These are phyloP conservation scores for Ranitomeya imitator DNA, from an alignment of 2,113 vertebrate genomes.

Conservation along the genomic window DNA sequence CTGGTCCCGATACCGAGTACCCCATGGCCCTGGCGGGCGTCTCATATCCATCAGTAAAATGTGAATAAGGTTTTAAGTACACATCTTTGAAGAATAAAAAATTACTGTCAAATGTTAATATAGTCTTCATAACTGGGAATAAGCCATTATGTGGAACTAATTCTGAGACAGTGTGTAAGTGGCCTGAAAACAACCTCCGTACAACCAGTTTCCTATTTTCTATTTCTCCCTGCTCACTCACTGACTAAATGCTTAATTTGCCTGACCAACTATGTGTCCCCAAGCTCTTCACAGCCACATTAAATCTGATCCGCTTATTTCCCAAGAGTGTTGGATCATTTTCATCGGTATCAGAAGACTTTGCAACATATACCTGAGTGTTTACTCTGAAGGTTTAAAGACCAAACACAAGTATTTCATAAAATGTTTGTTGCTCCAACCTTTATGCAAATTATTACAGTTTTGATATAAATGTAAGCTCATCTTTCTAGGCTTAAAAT, in stretches of 20 bases:
- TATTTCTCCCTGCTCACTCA: constrained; percentile 26
- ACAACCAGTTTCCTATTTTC: constrained; percentile 11
- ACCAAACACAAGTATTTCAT: not conserved
- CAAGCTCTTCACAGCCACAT: constrained; percentile 22
- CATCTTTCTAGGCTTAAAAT: not conserved
- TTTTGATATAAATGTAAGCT: not conserved
- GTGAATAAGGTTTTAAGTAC: not conserved
- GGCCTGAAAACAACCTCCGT: constrained; percentile 9
- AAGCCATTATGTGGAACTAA: constrained; percentile 24
- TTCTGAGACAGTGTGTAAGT: constrained; percentile 11
- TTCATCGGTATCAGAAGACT: constrained; percentile 22
- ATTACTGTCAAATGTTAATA: not conserved
- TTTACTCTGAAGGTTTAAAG: not conserved
- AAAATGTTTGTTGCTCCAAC: not conserved
- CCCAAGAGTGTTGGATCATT: constrained; percentile 36
- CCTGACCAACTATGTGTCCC: constrained; percentile 34
- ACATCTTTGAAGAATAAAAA: not conserved
- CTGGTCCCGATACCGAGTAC: too few relatives aligned
- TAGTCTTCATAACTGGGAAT: constrained; percentile 8
- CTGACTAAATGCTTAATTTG: constrained; percentile 45
- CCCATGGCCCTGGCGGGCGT: too few relatives aligned
- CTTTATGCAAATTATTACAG: not conserved
- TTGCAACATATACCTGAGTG: not conserved
- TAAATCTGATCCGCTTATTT: constrained; percentile 42
- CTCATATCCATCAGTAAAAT: not conserved